Evolutionary conservation across 1,140 invertebrate species (phyloP).

Genomic region (Mizuhopecten yessoensis): DNA sequence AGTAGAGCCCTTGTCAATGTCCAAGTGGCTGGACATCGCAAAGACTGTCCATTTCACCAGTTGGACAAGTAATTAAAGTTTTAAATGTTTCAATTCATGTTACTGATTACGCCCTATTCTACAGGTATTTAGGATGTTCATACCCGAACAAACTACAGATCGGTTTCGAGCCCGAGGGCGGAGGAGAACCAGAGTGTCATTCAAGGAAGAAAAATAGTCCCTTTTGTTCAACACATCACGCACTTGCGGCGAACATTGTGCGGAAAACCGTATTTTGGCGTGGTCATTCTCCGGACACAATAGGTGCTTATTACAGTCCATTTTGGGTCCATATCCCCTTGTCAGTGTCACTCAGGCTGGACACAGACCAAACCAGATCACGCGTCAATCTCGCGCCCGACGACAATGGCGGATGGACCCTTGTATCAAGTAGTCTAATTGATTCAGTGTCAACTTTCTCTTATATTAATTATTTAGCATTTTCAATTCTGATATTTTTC

Average conservation of each 20-base stretch:
- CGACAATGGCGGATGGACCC: slow-evolving; percentile 1
- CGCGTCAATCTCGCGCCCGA: slow-evolving; percentile 27
- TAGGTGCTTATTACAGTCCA: slow-evolving; percentile 60
- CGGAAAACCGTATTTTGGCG: slow-evolving; percentile 60
- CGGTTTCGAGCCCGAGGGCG: slow-evolving; percentile 60
- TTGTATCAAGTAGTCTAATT: slow-evolving; percentile 39
- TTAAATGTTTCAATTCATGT: slow-evolving; percentile 51
- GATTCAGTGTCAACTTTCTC: slow-evolving; percentile 38
- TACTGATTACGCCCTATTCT: slow-evolving; percentile 10
- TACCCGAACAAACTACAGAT: slow-evolving; percentile 59
- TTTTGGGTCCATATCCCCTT: slow-evolving; percentile 49
- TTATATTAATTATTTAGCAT: slow-evolving; percentile 40
- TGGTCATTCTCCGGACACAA: slow-evolving; percentile 57
- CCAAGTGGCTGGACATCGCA: slow-evolving; percentile 13
- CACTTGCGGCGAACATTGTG: slow-evolving; percentile 57
- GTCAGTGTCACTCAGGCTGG: slow-evolving; percentile 62
- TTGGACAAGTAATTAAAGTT: slow-evolving; percentile 56
- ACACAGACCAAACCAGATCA: background rate
- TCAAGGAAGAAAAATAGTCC: slow-evolving; percentile 64
- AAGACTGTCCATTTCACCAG: slow-evolving; percentile 37
- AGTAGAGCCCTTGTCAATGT: slow-evolving; percentile 9
- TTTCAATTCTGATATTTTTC: slow-evolving; percentile 39
- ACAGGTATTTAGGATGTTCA: slow-evolving; percentile 56
- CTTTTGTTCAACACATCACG: slow-evolving; percentile 59
- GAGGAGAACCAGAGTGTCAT: slow-evolving; percentile 60